These are phyloP conservation scores for Peromyscus melanophrys DNA, from an alignment of 2,797 vertebrate genomes.

Conservation along the genomic window DNA sequence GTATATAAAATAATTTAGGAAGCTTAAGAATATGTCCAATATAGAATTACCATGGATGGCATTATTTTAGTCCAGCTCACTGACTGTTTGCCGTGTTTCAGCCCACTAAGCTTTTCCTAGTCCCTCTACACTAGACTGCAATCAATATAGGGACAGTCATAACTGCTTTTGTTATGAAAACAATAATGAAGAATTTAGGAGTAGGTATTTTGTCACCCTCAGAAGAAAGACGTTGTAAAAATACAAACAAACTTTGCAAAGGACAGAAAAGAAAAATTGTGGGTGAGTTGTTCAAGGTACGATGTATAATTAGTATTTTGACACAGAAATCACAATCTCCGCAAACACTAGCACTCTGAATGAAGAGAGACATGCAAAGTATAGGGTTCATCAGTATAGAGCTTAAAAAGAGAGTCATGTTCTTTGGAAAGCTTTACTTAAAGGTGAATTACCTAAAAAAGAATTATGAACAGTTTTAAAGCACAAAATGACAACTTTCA, in stretches of 20 bases:
- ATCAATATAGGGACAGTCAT: neutral
- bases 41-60: neutral
- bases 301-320: slow-evolving; percentile 45
- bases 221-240: slow-evolving; percentile 46
- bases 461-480: slow-evolving; percentile 38
- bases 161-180: slow-evolving; percentile 48
- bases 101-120: slow-evolving; percentile 3
- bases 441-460: slow-evolving; percentile 42
- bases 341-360: neutral
- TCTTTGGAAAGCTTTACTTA: slow-evolving; percentile 62
- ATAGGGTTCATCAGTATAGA: neutral
- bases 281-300: slow-evolving; percentile 3
- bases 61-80: slow-evolving; percentile 36
- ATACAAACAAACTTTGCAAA: slow-evolving; percentile 1
- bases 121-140: slow-evolving; percentile 5
- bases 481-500: slow-evolving; percentile 32
- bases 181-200: slow-evolving; percentile 49
- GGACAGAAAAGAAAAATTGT: slow-evolving; percentile 2
- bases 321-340: neutral
- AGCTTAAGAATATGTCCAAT: slow-evolving; percentile 11
- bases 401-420: slow-evolving; percentile 37
- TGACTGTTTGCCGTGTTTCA: slow-evolving; percentile 3
- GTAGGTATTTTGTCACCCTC: slow-evolving; percentile 39
- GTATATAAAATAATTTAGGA: neutral
- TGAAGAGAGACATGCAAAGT: slow-evolving; percentile 39